Base-by-base conservation (phyloP, 2,888 invertebrate species). In the Smittia sp. region DNA sequence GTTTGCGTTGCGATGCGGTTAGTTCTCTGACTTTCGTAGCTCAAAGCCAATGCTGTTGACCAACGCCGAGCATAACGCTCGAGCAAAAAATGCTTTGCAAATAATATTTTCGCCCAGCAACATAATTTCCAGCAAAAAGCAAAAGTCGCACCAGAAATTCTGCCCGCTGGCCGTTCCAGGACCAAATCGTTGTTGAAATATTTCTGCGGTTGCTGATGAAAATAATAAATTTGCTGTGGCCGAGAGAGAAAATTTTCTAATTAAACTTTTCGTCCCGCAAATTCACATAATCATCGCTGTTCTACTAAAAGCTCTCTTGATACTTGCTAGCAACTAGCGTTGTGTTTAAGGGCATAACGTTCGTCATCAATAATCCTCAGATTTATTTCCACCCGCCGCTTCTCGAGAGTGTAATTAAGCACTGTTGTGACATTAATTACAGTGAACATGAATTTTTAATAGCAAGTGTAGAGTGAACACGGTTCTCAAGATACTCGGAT, bases 181-280 rank as follows among this genome's bases (percentile, higher is more conserved):
- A 46, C 32, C 4, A 46, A 46, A 32, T 32, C 32, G 46, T 46
- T n/a, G 46, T 11, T 13, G 11, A 46, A 2, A 46, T 15, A 46
- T 46, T 46, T 46, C 46, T 46, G 46, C 46, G 46, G 46, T 46
- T 46, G n/a, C 46, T 46, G 46, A 15, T 46, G 46, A 46, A 46
- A 46, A 46, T 46, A 46, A 46, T 46, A 46, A 46, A 46, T 46
- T 46, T 11, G 46, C 46, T 46, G 46, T 15, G 46, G 46, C n/a
- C 32, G 46, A 46, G 46, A 46, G 15, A 46, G 15, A 13, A 46
- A 6, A n/a, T 46, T 46, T 46, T 46, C 46, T 15, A 46, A 46
- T 46, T 46, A 46, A 46, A 46, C 46, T 46, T 46, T 46, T 46
- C 15, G 15, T 15, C 46, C 46, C 13, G 15, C n/a, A 46, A 32